phyloP scores from a whole-genome alignment of 2,797 vertebrate genomes.

The Dromococcyx pavoninus region DNA sequence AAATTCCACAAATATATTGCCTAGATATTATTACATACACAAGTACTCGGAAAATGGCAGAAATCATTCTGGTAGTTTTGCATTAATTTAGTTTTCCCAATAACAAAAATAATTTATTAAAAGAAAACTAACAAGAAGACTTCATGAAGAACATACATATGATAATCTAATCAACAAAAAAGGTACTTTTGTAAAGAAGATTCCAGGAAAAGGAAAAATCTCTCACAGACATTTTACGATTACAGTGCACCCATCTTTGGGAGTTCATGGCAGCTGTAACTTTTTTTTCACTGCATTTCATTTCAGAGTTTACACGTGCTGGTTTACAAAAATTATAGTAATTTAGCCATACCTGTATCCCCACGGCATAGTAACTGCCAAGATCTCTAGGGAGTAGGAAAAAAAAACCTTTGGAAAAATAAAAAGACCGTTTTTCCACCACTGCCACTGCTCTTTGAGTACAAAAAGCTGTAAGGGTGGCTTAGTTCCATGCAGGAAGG shows the following conservation, averaged over 20 bases:
- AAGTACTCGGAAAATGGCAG: neutral
- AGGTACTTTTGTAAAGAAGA: neutral
- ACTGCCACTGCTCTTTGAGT: neutral
- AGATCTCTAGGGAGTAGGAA: neutral
- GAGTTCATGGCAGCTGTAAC: neutral
- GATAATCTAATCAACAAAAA: neutral
- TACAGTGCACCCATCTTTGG: neutral
- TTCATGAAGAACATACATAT: neutral
- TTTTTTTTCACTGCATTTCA: neutral
- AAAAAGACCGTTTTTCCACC: neutral
- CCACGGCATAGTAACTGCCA: neutral
- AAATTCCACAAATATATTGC: neutral
- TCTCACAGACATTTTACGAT: neutral
- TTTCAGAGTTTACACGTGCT: neutral
- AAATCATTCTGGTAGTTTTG: neutral
- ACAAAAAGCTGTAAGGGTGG: neutral
- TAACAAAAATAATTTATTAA: neutral
- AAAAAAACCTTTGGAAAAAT: no score
- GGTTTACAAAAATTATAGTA: neutral
- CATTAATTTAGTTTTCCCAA: neutral
- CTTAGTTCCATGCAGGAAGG: neutral
- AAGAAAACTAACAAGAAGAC: neutral
- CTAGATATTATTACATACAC: neutral
- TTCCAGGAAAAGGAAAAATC: neutral
- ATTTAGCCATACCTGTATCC: neutral